Evolutionary conservation across 1,140 invertebrate species (phyloP).

Genomic region (Drosophila elegans): DNA sequence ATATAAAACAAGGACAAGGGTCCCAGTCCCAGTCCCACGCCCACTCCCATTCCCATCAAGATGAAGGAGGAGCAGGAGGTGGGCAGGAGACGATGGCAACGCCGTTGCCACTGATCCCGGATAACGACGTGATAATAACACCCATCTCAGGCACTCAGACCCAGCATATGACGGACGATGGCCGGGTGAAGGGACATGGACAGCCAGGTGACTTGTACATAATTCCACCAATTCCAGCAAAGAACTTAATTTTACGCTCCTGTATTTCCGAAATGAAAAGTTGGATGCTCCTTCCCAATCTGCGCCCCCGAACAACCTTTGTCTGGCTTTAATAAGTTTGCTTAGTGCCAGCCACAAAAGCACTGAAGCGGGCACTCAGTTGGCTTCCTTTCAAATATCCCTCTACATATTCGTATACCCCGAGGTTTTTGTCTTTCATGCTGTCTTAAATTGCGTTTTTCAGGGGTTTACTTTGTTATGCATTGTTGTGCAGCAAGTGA

Average conservation of each 20-base stretch:
- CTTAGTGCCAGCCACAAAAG: conserved; percentile 34
- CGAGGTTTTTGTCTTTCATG: conserved; percentile 36
- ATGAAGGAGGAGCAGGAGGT: not conserved
- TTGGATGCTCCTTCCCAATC: not conserved
- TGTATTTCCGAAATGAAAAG: conserved; percentile 63
- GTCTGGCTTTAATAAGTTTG: conserved; percentile 62
- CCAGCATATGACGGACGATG: conserved; percentile 51
- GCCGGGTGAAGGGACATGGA: conserved; percentile 6
- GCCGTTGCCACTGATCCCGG: conserved; percentile 71
- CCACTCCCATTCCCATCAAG: conserved; percentile 7
- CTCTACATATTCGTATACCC: conserved; percentile 3
- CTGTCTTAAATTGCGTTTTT: conserved; percentile 42
- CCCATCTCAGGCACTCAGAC: conserved; percentile 50
- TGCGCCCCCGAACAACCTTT: conserved; percentile 16
- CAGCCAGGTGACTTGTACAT: conserved; percentile 73
- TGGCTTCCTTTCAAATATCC: conserved; percentile 42
- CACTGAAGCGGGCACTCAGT: conserved; percentile 32
- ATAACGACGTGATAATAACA: conserved; percentile 82
- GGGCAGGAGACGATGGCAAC: conserved; percentile 26
- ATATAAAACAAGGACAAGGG: conserved; percentile 66
- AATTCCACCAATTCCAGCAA: conserved; percentile 57
- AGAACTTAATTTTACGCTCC: conserved; percentile 79
- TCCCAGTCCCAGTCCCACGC: conserved; percentile 3
- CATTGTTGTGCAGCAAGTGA: conserved; percentile 13
- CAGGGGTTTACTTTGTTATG: conserved; percentile 28